Evolutionary conservation across 2,888 invertebrate species (phyloP), one percentile per base, ranked within the genome.

Genomic region (Artemia sinica): DNA sequence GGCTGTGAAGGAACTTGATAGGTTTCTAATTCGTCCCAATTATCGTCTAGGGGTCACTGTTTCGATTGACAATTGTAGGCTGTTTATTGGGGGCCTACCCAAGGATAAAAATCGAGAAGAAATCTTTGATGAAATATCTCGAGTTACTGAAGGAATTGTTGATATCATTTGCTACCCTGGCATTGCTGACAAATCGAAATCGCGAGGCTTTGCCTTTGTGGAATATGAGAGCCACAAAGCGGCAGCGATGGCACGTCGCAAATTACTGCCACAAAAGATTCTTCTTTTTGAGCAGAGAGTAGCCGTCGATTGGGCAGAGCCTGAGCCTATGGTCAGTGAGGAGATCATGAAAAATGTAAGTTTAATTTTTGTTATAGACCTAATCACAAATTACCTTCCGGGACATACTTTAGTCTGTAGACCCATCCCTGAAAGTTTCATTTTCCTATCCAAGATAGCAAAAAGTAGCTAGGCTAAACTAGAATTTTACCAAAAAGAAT

Each of bases 151-250:
- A 0, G 89, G 86, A 0, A 84, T 91, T 8, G 81, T 82, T 0
- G 83, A 75, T 67, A 72, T 74, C 49, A 73, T 73, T 69, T 68
- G 74, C 18, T 74, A 74, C 70, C 69, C 72, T 51, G 77, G 78
- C 72, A 79, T 81, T 6, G 77, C 80, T 13, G 83, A 85, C 74
- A 83, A 83, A 70, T 78, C 79, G 0, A 80, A 84, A 73, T 90
- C 89, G 76, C 80, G 90, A 50, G 90, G 91, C 0, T 91, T 87
- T 75, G 89, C 87, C 2, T 91, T 91, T 75, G 85, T 90, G 49
- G 90, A 91, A 76, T 92, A 90, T 74, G 82, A 83, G 14, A 83
- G 82, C 67, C 91, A 91, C 75, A 81, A 85, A n/a, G 83, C 85
- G 0, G 89, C 85, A 67, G 88, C 85, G 1, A 84, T 86, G 82